Conservation (phyloP, 2,113 vertebrate genomes). For the Aphyosemion australe region DNA sequence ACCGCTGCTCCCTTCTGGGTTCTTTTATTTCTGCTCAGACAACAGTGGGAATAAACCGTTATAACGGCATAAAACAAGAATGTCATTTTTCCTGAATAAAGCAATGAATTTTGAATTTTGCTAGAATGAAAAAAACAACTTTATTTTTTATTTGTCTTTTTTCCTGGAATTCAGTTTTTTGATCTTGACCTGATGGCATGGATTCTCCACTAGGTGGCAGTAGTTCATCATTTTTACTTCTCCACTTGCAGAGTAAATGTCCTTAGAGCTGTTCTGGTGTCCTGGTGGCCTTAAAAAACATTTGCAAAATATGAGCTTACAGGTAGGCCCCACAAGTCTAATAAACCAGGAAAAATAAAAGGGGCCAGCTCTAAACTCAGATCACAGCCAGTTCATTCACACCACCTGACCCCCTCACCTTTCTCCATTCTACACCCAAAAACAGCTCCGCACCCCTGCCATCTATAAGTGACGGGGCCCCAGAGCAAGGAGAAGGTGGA, state of each 20-base stretch:
- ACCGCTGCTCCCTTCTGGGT: not conserved
- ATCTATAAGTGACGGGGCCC: constrained; percentile 52
- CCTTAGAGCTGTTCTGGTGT: too few species aligned
- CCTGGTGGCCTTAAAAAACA: not conserved
- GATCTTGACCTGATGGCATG: not conserved
- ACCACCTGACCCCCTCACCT: constrained; percentile 61
- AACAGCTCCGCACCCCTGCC: constrained; percentile 30
- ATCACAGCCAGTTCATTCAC: constrained; percentile 46
- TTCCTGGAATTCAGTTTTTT: too few species aligned
- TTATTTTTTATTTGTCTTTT: too few species aligned
- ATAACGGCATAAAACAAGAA: not conserved
- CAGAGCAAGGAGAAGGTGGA: constrained; percentile 21
- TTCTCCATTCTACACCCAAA: constrained; percentile 51
- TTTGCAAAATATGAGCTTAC: not conserved
- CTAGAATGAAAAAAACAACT: too few species aligned
- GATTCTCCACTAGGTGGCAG: constrained; percentile 57
- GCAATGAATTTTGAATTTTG: too few species aligned
- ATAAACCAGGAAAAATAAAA: not conserved
- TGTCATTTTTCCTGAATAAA: not conserved
- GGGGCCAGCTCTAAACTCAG: constrained; percentile 22
- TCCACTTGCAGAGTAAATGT: not conserved
- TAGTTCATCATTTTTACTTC: not conserved
- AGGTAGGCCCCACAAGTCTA: not conserved
- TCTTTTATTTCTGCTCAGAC: constrained; percentile 9
- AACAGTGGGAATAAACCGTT: constrained; percentile 2